phyloP scores from a whole-genome alignment of 2,797 vertebrate species.

The Spinus olivaceus region DNA sequence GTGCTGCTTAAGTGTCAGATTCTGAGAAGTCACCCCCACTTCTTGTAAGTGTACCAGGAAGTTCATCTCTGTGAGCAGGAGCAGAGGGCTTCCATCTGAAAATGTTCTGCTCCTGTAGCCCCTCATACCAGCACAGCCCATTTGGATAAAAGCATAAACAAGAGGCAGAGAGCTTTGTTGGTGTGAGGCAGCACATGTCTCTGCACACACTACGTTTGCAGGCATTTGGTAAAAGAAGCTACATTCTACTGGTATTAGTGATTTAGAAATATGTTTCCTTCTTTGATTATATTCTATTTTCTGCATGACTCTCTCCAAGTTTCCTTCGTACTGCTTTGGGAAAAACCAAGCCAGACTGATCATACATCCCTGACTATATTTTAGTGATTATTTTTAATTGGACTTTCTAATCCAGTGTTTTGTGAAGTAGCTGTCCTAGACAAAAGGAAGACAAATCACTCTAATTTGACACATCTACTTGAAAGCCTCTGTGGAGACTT shows the following conservation, averaged over 20 bases:
- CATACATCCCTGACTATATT: accelerated
- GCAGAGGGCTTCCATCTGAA: background rate
- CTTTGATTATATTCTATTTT: background rate
- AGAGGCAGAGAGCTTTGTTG: background rate
- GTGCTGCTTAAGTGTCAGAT: background rate
- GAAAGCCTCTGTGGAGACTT: background rate
- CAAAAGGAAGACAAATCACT: background rate
- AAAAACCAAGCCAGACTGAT: background rate
- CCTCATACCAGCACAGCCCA: background rate
- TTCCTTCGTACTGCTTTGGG: background rate
- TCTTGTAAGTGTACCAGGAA: conserved; percentile 43
- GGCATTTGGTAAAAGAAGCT: background rate
- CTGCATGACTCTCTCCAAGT: accelerated
- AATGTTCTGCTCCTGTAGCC: background rate
- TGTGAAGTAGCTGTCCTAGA: background rate
- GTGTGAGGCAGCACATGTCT: accelerated
- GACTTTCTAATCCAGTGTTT: background rate
- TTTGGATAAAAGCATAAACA: background rate
- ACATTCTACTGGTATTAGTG: background rate
- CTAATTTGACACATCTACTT: background rate
- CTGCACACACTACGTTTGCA: background rate
- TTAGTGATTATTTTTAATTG: background rate
- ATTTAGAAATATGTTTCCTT: background rate
- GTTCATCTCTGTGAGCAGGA: background rate
- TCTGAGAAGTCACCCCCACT: conserved; percentile 37